These are phyloP conservation scores for Montipora cactus DNA, from an alignment of 64 coral and sea anemone species.

Conservation along the genomic window DNA sequence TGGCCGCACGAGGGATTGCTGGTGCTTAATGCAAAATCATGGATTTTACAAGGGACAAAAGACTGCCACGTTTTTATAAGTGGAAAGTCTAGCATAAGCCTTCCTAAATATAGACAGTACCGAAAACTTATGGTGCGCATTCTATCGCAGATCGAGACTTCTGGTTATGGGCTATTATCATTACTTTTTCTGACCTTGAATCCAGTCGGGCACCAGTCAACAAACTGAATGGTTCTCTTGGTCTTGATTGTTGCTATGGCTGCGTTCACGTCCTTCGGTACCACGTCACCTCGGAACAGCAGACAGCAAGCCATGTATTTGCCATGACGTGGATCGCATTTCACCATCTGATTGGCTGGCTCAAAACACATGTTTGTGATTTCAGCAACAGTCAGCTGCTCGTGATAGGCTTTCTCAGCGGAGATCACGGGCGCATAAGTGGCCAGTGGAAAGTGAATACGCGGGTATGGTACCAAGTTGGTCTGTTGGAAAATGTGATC, in stretches of 20 bases:
- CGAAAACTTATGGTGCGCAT: too few species aligned
- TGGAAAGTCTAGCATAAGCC: too few species aligned
- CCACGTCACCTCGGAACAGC: slow-evolving; percentile 41
- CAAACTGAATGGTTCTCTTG: slow-evolving; percentile 66
- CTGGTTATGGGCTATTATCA: too few species aligned
- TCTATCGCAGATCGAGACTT: too few species aligned
- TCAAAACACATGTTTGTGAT: slow-evolving; percentile 45
- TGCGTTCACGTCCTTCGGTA: slow-evolving; percentile 42
- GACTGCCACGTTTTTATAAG: too few species aligned
- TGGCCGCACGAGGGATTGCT: too few species aligned
- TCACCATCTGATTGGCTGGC: slow-evolving; percentile 63
- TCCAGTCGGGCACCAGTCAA: slow-evolving; percentile 52
- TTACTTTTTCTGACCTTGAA: slow-evolving; percentile 1
- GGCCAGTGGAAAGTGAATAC: slow-evolving; percentile 48
- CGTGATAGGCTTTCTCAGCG: slow-evolving; percentile 45
- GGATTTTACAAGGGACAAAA: too few species aligned
- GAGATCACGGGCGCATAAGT: slow-evolving; percentile 50
- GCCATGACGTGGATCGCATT: slow-evolving; percentile 44
- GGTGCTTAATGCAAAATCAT: too few species aligned
- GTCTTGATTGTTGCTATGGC: slow-evolving; percentile 49
- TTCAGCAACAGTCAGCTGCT: slow-evolving; percentile 41
- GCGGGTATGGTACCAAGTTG: slow-evolving; percentile 42
- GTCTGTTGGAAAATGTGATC: slow-evolving; percentile 9
- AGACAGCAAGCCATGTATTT: slow-evolving; percentile 57
- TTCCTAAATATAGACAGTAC: too few species aligned